These are phyloP conservation scores for Lipotes vexillifer DNA, from an alignment of 2,113 vertebrate genomes.

Conservation along the genomic window DNA sequence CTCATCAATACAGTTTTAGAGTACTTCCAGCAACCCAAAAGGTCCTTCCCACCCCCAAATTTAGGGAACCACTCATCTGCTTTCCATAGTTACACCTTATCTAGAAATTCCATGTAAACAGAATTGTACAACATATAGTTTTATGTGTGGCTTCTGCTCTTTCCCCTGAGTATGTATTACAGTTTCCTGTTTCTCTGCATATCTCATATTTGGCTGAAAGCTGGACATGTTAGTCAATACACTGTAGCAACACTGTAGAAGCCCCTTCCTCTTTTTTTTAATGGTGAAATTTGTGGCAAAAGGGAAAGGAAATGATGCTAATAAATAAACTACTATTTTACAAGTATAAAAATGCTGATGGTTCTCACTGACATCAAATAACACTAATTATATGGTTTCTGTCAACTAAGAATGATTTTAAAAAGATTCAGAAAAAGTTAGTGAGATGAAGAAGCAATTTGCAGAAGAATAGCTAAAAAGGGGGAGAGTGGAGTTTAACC, in stretches of 20 bases:
- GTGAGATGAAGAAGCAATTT: background rate
- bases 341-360: background rate
- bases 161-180: background rate
- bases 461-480: background rate
- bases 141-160: background rate
- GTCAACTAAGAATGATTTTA: background rate
- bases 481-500: background rate
- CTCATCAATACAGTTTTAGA: background rate
- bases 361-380: no score
- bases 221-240: background rate
- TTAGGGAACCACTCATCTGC: background rate
- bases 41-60: background rate
- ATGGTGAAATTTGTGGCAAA: background rate
- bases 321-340: background rate
- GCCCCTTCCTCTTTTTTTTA: background rate
- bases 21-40: background rate
- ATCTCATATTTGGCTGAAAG: background rate
- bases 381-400: background rate
- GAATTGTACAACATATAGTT: background rate
- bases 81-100: background rate
- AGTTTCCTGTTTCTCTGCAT: background rate
- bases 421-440: background rate
- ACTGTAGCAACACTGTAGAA: background rate
- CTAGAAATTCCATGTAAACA: background rate
- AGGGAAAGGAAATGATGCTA: background rate